Evolutionary conservation across 2,888 invertebrate genomes (phyloP), one percentile per base, ranked within the genome.

Genomic region (Alsophila aescularia): DNA sequence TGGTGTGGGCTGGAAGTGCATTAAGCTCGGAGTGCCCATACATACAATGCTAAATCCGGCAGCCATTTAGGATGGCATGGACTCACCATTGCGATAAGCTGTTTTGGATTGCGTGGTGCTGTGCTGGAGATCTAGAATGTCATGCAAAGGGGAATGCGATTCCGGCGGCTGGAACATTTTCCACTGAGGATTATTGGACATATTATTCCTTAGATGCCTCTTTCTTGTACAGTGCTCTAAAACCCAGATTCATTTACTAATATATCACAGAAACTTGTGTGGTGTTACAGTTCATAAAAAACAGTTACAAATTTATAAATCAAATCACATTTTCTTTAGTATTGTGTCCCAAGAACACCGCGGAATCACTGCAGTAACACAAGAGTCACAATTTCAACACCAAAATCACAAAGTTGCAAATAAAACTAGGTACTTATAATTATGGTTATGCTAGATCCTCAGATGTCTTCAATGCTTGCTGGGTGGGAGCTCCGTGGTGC

Each of bases 401-500:
- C 77, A 81, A 83, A 78, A 79, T 69, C 83, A 85, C 81, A 73
- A 77, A 72, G 45, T 83, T 83, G 77, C 70, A 82, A 85, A 83
- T 80, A 82, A 91, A 90, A 92, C 47, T 58, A 56, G 54, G 51
- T 93, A 70, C 93, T 93, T 81, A 79, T 70, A 73, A 77, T 74
- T 77, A 79, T 78, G 75, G 42, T 34, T 83, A 83, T 72, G 80
- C 81, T 85, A 83, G 93, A 94, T 95, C 95, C 95, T 95, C 95
- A 95, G 95, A 95, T 95, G 95, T 95, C 95, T 94, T 95, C 95
- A 96, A 95, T 96, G 95, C 95, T 95, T 95, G 95, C 95, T 95
- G 95, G 94, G 94, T 95, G 94, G 94, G 94, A 93, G 93, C 95
- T 83, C 77, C 79, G 81, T 80, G 89, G 84, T 90, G 45, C n/a